A percentile compares a stretch with the other conserved stretches of the same genome.
Conservation (phyloP, 1,140 invertebrate genomes). For the Nasonia vitripennis region DNA sequence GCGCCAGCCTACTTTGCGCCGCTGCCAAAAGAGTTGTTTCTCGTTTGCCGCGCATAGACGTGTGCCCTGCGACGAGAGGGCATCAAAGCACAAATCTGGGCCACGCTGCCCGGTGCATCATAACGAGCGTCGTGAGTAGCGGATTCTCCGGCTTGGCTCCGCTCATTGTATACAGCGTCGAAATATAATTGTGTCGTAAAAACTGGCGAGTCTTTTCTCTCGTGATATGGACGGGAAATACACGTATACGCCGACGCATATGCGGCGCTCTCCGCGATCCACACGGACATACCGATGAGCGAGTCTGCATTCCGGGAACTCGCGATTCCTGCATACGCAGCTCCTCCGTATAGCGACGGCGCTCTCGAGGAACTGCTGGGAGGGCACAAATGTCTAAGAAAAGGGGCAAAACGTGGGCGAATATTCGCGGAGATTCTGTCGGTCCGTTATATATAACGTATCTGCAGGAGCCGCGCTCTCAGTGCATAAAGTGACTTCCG, state of each 20-base stretch:
- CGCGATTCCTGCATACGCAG: slow-evolving; percentile 32
- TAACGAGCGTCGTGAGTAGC: no score
- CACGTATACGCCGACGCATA: background rate
- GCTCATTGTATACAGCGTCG: no score
- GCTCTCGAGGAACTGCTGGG: background rate
- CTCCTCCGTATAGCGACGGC: background rate
- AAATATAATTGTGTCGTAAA: no score
- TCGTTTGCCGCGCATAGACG: background rate
- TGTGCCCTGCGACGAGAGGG: background rate
- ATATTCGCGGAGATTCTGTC: slow-evolving; percentile 27
- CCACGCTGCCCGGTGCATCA: no score
- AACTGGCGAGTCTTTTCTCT: no score
- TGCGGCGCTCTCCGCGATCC: background rate
- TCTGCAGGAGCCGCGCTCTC: no score
- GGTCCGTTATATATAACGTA: background rate
- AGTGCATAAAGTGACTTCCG: slow-evolving; percentile 10
- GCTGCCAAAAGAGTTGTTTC: background rate
- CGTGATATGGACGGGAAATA: background rate
- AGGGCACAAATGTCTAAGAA: slow-evolving; percentile 15
- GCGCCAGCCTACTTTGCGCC: slow-evolving; percentile 1
- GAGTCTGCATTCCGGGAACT: slow-evolving; percentile 7
- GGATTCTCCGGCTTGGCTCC: no score
- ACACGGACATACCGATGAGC: background rate
- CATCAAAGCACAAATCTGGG: background rate
- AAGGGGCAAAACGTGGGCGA: background rate